Evolutionary conservation across 2,797 vertebrate species (phyloP), one percentile per base, ranked within the genome.

Genomic region (Taeniopygia guttata): DNA sequence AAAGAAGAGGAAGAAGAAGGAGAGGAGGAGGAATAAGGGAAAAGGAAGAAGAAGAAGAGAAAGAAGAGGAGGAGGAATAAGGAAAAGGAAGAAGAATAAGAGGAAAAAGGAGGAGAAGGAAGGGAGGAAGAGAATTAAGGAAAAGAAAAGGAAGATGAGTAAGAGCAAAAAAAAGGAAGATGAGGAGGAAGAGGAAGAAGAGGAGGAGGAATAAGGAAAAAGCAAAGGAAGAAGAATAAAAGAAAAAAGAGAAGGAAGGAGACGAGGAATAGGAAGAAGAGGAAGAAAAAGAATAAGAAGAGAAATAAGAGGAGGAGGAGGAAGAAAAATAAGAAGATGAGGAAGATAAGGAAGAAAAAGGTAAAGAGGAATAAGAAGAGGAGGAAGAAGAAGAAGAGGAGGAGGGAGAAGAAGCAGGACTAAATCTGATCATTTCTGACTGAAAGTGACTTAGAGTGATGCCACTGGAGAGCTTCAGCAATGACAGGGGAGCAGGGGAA

Each of bases 171-270:
- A 43, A 17, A 3, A 36, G 5, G 18, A 66, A 2, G 16, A 54
- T 52, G 17, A 51, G 17, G 29, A 51, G 25, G 52, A 54, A 54
- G 29, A 32, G 12, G 29, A 30, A 18, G 30, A 18, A 34, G 19
- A 18, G 27, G 8, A 18, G 27, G 8, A 11, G 6, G 13, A 2
- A 9, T 5, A 9, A 9, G 18, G 19, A 17, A 29, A 0, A 46
- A 7, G 6, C 18, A 7, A 5, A 59, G 11, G 18, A 26, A 4
- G 12, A 13, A 2, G 19, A 27, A 11, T 1, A 17, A 5, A 22
- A 5, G 5, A 43, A 60, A 18, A 17, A 18, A 18, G 5, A 34
- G 21, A 32, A 63, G 16, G 40, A 62, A 0, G 5, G 62, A 8
- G 10, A 30, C 12, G 5, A 40, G 23, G 23, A 62, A 5, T 5